Percentiles rank a stretch among this genome's conserved stretches.
Evolutionary conservation across 1,140 invertebrate genomes (phyloP).

Genomic region (Batillaria attramentaria): DNA sequence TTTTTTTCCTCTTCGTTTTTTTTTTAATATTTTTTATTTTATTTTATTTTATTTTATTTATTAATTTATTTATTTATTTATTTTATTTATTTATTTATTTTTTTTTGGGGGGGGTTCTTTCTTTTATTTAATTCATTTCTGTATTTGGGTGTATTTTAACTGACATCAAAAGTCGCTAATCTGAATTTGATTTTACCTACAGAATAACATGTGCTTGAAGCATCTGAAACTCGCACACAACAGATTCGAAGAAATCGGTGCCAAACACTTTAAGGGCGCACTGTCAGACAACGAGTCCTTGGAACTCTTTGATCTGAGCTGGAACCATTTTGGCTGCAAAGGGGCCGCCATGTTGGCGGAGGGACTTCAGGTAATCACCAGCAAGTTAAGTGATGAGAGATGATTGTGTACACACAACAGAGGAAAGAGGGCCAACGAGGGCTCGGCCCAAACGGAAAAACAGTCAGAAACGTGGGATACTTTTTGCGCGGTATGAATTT

Average conservation of each 20-base stretch:
- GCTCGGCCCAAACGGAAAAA: too few species aligned
- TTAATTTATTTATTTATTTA: neutral
- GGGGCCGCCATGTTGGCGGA: slow-evolving; percentile 59
- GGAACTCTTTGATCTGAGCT: slow-evolving; percentile 63
- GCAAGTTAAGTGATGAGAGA: neutral
- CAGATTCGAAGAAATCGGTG: slow-evolving; percentile 55
- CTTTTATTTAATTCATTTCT: neutral
- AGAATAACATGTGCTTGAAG: slow-evolving; percentile 50
- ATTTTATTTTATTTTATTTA: neutral
- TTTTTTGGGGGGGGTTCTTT: neutral
- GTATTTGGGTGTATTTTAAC: neutral
- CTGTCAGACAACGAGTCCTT: slow-evolving; percentile 62
- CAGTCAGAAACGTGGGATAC: too few species aligned
- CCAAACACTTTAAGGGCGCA: slow-evolving; percentile 51
- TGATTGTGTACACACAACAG: too few species aligned
- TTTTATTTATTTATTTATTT: neutral
- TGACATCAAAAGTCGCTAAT: too few species aligned
- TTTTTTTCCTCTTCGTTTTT: neutral
- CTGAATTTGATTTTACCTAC: too few species aligned
- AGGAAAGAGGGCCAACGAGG: too few species aligned
- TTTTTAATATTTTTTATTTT: neutral
- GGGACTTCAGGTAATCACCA: slow-evolving; percentile 54
- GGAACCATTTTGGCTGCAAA: slow-evolving; percentile 63
- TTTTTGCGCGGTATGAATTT: too few species aligned
- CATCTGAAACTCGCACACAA: slow-evolving; percentile 59